Conservation (phyloP, 30 jellyfish, hydroid and myxozoan genomes). For the Aurelia aurita region DNA sequence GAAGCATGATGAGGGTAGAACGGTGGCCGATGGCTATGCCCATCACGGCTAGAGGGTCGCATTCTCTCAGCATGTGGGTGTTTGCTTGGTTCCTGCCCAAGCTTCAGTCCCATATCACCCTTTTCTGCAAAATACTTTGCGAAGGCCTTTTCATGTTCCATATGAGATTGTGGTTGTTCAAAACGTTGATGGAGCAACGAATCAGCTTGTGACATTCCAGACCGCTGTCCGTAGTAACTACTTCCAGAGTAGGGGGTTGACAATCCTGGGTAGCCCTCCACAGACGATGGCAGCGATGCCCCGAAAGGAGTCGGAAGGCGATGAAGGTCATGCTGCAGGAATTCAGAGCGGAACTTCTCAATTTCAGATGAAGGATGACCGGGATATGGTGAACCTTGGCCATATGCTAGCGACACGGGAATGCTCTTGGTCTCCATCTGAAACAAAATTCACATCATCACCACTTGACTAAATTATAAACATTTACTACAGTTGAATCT, state of each 20-base stretch:
- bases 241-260: slow-evolving; percentile 51
- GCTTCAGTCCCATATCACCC: slow-evolving; percentile 37
- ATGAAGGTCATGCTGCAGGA: slow-evolving; percentile 58
- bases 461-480: too few relatives aligned
- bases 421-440: slow-evolving; percentile 70
- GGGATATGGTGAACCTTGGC: slow-evolving; percentile 52
- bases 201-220: slow-evolving; percentile 58
- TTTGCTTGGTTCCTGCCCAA: slow-evolving; percentile 49
- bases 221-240: slow-evolving; percentile 63
- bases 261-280: slow-evolving; percentile 57
- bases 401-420: slow-evolving; percentile 66
- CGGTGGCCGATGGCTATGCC: slow-evolving; percentile 70
- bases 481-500: too few relatives aligned
- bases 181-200: slow-evolving; percentile 52
- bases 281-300: slow-evolving; percentile 46
- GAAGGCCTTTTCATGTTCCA: slow-evolving; percentile 54
- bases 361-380: slow-evolving; percentile 59
- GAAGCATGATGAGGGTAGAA: slow-evolving; percentile 66
- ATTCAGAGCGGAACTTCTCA: slow-evolving; percentile 67
- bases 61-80: slow-evolving; percentile 60
- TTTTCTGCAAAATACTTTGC: slow-evolving; percentile 52
- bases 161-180: slow-evolving; percentile 48
- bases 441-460: not conserved
- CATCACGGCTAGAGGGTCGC: slow-evolving; percentile 68
- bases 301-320: slow-evolving; percentile 48